A percentile compares a stretch with the other conserved stretches of the same genome.
phyloP scores from a whole-genome alignment of 2,888 invertebrate genomes.

The Eristalis pertinax region DNA sequence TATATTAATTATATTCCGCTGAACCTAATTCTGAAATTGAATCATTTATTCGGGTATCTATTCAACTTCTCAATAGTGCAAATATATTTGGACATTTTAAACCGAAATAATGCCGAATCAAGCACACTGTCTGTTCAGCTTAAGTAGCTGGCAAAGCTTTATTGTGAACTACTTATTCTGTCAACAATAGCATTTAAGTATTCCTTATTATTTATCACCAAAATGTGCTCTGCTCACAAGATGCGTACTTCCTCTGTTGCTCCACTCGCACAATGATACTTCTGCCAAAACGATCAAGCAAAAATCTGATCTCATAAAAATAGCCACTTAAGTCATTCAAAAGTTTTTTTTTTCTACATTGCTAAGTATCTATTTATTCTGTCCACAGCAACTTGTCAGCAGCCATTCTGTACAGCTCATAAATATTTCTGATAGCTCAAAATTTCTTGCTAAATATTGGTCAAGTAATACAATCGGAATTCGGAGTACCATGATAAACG shows the following conservation, averaged over 20 bases:
- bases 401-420: slow-evolving; percentile 6
- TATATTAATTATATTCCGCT: too few relatives aligned
- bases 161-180: background rate
- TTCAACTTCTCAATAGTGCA: too few relatives aligned
- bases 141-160: background rate
- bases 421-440: slow-evolving; percentile 11
- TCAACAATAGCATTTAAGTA: background rate
- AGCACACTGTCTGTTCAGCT: background rate
- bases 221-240: background rate
- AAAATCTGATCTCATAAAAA: background rate
- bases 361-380: background rate
- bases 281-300: background rate
- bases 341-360: background rate
- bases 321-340: background rate
- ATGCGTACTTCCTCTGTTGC: background rate
- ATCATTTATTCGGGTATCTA: too few relatives aligned
- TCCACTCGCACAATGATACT: background rate
- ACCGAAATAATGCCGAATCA: background rate
- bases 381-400: background rate
- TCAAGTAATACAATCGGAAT: slow-evolving; percentile 40
- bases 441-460: slow-evolving; percentile 8
- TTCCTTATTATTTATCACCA: background rate
- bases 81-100: too few relatives aligned
- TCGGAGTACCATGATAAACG: background rate
- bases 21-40: too few relatives aligned